Evolutionary conservation across 1,140 invertebrate genomes (phyloP), one percentile per base, ranked within the genome.

Genomic region (Nasonia giraulti): DNA sequence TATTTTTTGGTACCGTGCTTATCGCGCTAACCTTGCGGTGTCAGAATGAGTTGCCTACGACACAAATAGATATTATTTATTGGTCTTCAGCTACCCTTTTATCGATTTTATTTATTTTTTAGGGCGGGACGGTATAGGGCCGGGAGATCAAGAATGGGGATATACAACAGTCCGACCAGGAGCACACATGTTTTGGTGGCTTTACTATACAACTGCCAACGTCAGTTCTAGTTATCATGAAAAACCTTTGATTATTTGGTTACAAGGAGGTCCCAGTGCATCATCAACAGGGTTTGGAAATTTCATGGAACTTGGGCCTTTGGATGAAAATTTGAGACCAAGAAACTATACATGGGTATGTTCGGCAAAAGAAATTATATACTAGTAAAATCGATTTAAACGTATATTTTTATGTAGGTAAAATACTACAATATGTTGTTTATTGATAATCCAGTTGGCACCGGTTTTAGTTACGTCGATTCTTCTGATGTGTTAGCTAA

Each of bases 401-500:
- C 0, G 85, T 85, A 69, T 77, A 27, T 44, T 73, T 74, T 81
- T 76, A 37, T 80, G 40, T 93, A 96, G 96, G 94, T 97, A 17
- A 95, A 95, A 85, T 91, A 95, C 85, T 95, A 96, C 88, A 98
- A 97, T 90, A 94, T 98, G 8, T 88, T 98, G 1, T 98, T 98
- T 90, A 95, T 98, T 23, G 97, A 98, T 89, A 98, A 97, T 91
- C 97, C 97, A 1, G 97, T 98, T 7, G 97, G 97, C 1, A 95
- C 96, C n/a, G 97, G 97, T 1, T 98, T 95, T 91, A 98, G 97
- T 91, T 97, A 97, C 89, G 96, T 96, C 0, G 95, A 96, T 90
- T 93, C 85, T 85, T 89, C 0, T 88, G 88, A n/a, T 90, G 93
- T 37, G 92, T 95, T 69, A 94, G 95, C 7, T 95, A 92, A 10